phyloP scores from a whole-genome alignment of 2,113 vertebrate species.

The Indri indri region DNA sequence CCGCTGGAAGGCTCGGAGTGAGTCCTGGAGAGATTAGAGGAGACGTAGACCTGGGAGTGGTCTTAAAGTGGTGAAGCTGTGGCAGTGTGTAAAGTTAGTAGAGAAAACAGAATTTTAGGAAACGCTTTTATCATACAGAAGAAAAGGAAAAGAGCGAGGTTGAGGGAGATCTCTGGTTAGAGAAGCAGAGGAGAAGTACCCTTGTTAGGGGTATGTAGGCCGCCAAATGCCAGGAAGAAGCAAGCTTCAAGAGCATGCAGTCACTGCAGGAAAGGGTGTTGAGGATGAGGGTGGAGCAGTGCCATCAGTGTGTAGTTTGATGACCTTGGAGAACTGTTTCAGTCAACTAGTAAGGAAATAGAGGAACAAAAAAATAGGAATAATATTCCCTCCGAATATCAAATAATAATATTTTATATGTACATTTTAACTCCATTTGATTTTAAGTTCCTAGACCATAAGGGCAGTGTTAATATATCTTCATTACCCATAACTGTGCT shows the following conservation, averaged over 20 bases:
- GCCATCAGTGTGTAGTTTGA: fast-evolving
- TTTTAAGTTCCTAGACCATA: neutral
- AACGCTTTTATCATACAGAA: neutral
- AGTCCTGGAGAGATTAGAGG: too few species aligned
- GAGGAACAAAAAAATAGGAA: neutral
- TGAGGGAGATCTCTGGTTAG: neutral
- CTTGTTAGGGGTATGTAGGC: neutral
- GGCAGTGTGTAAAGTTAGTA: neutral
- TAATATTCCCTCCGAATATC: neutral
- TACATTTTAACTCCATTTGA: neutral
- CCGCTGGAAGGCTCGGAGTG: neutral
- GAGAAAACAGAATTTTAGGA: neutral
- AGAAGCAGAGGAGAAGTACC: neutral
- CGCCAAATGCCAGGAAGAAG: fast-evolving
- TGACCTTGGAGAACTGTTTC: neutral
- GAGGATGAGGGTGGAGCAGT: neutral
- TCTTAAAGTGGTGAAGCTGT: neutral
- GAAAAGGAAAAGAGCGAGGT: neutral
- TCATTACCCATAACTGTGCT: neutral
- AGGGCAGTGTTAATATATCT: neutral
- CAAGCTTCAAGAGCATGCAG: neutral
- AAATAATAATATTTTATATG: neutral
- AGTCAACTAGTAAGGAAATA: neutral
- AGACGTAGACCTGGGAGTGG: neutral
- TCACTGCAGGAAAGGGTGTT: neutral